Conservation (phyloP, 2,113 vertebrate species). For the Cyprinodon variegatus region DNA sequence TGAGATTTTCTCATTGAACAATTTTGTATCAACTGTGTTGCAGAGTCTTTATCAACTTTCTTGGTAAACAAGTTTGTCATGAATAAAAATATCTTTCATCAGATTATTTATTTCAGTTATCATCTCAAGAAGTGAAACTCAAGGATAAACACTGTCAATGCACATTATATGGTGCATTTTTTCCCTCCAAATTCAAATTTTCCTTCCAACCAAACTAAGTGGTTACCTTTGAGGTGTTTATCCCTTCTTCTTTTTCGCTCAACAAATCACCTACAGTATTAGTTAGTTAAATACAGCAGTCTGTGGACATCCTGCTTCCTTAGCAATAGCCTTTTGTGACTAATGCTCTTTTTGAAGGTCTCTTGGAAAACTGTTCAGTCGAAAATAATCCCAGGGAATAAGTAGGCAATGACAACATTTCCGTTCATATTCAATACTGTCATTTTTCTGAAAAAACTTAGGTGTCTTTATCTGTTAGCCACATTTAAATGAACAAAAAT, state of each 20-base stretch:
- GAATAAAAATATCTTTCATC: not conserved
- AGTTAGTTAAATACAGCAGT: not conserved
- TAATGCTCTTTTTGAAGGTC: not conserved
- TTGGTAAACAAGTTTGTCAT: not conserved
- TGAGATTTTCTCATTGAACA: too few species aligned
- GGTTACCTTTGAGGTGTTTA: not conserved
- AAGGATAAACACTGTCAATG: not conserved
- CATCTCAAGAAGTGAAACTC: not conserved
- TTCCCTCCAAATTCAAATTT: not conserved
- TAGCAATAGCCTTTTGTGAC: not conserved
- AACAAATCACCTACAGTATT: not conserved
- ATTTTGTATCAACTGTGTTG: not conserved
- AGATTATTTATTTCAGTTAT: not conserved
- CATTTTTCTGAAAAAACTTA: not conserved
- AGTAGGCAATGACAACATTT: not conserved
- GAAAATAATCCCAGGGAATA: not conserved
- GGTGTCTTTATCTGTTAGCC: not conserved
- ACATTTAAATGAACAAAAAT: not conserved
- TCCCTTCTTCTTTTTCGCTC: not conserved
- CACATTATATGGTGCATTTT: not conserved
- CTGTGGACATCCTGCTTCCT: not conserved
- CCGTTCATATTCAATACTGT: not conserved
- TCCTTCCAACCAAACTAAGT: not conserved
- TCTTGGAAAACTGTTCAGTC: not conserved
- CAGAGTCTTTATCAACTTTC: not conserved